phyloP scores from a whole-genome alignment of 35 echinoderm and acorn worm genomes.

The Ophiothrix spiculata region DNA sequence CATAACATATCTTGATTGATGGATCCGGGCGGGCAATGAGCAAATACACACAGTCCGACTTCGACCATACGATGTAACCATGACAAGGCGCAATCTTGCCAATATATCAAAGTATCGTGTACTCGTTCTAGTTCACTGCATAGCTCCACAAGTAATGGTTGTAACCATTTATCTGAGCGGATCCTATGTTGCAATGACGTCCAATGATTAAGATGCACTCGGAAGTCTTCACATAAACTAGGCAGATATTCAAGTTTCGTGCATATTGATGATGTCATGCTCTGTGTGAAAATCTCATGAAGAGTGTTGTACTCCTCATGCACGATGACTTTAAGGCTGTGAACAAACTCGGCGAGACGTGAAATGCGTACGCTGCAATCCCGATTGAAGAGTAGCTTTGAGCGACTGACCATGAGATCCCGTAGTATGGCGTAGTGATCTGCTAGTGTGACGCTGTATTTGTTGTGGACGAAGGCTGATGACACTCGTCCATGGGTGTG shows the following conservation, averaged over 20 bases:
- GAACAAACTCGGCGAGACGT: slow-evolving; percentile 64
- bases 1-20: slow-evolving; percentile 66
- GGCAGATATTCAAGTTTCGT: slow-evolving; percentile 79
- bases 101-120: slow-evolving; percentile 51
- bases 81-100: slow-evolving; percentile 62
- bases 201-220: slow-evolving; percentile 74
- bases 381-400: slow-evolving; percentile 51
- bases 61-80: slow-evolving; percentile 70
- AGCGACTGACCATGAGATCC: slow-evolving; percentile 45
- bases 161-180: slow-evolving; percentile 70
- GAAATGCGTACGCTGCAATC: slow-evolving; percentile 65
- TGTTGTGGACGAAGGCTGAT: slow-evolving; percentile 88
- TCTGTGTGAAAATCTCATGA: slow-evolving; percentile 34
- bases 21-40: slow-evolving; percentile 64
- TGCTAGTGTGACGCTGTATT: slow-evolving; percentile 80
- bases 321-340: slow-evolving; percentile 47
- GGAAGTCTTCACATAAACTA: slow-evolving; percentile 63
- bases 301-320: slow-evolving; percentile 75
- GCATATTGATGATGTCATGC: slow-evolving; percentile 33
- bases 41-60: slow-evolving; percentile 65
- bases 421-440: slow-evolving; percentile 53
- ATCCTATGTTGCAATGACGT: slow-evolving; percentile 74
- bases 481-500: slow-evolving; percentile 62
- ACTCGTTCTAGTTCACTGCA: slow-evolving; percentile 44
- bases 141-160: slow-evolving; percentile 51